phyloP scores from a whole-genome alignment of 2,113 vertebrate genomes.

The Phalacrocorax brasilianus region DNA sequence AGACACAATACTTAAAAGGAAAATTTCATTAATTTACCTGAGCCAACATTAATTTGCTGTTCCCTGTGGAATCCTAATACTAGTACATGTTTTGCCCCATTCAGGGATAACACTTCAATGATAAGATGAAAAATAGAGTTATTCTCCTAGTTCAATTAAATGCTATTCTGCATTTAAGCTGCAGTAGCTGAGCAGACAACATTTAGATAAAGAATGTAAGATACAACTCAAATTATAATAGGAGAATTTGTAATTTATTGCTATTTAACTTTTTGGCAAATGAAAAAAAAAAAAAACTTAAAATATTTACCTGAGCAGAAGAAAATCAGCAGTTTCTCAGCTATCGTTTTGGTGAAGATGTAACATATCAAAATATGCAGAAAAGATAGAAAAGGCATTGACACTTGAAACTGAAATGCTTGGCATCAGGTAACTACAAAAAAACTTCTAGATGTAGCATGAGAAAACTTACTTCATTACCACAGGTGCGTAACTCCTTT shows the following conservation, averaged over 20 bases:
- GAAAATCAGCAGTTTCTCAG: not conserved
- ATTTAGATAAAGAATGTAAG: not conserved
- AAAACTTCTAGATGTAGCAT: rapidly evolving
- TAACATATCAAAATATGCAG: not conserved
- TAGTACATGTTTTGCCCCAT: not conserved
- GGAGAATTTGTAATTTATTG: not conserved
- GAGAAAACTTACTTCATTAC: not conserved
- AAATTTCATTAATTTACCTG: not conserved
- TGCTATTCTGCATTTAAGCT: not conserved
- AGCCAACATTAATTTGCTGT: not conserved
- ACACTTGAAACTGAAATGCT: not conserved
- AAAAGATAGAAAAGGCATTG: not conserved
- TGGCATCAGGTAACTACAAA: not conserved
- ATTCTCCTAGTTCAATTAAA: not conserved
- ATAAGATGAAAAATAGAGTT: not conserved
- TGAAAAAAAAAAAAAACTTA: not conserved
- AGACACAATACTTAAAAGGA: not conserved
- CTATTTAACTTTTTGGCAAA: not conserved
- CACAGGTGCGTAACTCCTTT: not conserved
- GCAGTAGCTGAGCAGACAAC: not conserved
- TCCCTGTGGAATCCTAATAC: not conserved
- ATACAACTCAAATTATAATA: not conserved
- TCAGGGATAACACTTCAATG: rapidly evolving
- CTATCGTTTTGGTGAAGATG: not conserved
- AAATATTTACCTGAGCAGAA: not conserved